Evolutionary conservation across 2,797 vertebrate genomes (phyloP).

Genomic region (Hydrophis major): DNA sequence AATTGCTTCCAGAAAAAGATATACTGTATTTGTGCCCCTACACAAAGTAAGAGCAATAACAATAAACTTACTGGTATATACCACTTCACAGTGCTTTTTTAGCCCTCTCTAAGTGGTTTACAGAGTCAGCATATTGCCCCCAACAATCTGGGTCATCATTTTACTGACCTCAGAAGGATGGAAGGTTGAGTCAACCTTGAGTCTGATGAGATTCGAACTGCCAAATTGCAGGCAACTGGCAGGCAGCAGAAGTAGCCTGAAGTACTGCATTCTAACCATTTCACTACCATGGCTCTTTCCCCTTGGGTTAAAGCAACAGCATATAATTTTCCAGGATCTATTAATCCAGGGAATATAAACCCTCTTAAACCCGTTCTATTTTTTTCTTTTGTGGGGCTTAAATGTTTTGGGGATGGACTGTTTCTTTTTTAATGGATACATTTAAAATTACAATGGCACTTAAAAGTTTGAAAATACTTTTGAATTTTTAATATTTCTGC

Average conservation of each 20-base stretch:
- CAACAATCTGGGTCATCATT: too few relatives aligned
- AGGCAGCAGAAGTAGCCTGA: too few relatives aligned
- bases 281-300: too few relatives aligned
- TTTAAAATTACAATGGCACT: neutral
- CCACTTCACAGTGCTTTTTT: too few relatives aligned
- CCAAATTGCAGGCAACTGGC: too few relatives aligned
- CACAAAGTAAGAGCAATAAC: neutral
- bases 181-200: too few relatives aligned
- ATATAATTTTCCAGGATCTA: neutral
- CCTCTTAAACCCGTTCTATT: neutral
- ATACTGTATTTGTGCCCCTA: constrained; percentile 44
- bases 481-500: neutral
- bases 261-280: too few relatives aligned
- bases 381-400: neutral
- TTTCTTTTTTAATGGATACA: neutral
- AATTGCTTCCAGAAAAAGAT: constrained; percentile 49
- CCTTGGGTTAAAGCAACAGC: neutral
- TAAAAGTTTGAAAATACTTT: neutral
- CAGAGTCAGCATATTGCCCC: too few relatives aligned
- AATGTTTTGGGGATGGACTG: neutral
- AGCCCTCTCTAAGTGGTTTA: too few relatives aligned
- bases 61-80: too few relatives aligned
- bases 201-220: too few relatives aligned
- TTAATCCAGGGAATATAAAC: neutral
- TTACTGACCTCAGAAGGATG: too few relatives aligned